Percentiles rank a stretch among this genome's conserved stretches.
These are phyloP conservation scores for Nannobrachium achirus DNA, from an alignment of 2,113 vertebrate species.

Conservation along the genomic window DNA sequence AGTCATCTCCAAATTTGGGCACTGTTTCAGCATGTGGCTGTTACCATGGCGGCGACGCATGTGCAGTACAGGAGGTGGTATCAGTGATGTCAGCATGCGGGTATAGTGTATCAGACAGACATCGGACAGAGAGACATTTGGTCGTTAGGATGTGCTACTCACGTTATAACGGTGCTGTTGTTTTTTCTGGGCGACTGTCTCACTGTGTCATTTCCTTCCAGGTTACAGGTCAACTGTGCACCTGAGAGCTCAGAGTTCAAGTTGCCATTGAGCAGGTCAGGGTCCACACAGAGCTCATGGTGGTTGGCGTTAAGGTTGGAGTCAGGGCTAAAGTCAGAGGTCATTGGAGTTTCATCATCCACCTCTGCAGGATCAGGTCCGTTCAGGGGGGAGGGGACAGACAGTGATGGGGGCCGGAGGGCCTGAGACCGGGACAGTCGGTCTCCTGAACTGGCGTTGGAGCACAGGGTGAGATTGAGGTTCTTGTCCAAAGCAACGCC, in stretches of 20 bases:
- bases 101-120: too few relatives aligned
- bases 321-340: conserved; percentile 67
- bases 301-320: conserved; percentile 49
- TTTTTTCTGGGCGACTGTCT: conserved; percentile 78
- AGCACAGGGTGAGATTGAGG: conserved; percentile 66
- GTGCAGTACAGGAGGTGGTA: too few relatives aligned
- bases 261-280: conserved; percentile 67
- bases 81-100: too few relatives aligned
- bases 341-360: conserved; percentile 66
- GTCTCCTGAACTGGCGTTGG: conserved; percentile 29
- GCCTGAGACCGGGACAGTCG: conserved; percentile 52
- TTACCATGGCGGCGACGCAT: too few relatives aligned
- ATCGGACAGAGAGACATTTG: too few relatives aligned
- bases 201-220: conserved; percentile 60
- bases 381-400: conserved; percentile 66
- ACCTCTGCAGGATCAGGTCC: conserved; percentile 67
- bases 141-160: conserved; percentile 83
- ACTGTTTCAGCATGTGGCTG: too few relatives aligned
- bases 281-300: conserved; percentile 42
- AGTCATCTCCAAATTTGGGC: too few relatives aligned
- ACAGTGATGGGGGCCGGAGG: conserved; percentile 59
- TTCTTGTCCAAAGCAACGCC: conserved; percentile 66
- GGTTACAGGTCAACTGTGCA: conserved; percentile 77
- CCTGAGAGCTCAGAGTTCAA: conserved; percentile 71
- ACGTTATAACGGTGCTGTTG: conserved; percentile 89